Base-by-base conservation (phyloP, 2,113 vertebrate genomes). In the Pogona vitticeps region DNA sequence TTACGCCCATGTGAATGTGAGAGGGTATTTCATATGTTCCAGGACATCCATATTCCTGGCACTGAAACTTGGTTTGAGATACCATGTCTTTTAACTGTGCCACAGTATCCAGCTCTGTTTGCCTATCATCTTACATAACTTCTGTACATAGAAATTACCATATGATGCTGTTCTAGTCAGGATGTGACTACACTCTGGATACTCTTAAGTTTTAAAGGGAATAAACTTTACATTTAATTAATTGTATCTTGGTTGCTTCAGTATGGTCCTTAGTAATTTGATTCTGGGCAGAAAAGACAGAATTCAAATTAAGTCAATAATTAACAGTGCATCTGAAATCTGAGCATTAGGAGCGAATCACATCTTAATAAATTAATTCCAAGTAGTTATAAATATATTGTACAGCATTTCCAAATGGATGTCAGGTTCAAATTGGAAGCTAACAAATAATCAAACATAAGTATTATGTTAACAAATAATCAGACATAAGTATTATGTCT, bases 271-370 rank as follows among this genome's bases (percentile, higher is more conserved):
- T 65, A 46, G 63, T 75, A 83, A 33, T 84, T 26, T 76, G 40
- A 84, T 76, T 76, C 46, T 84, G 72, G 76, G 65, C 68, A 58
- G 46, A 83, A 68, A n/a, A 79, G 59, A 82, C 68, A 73, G 59
- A 84, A 71, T 84, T 84, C 72, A 84, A 65, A 65, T 84, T 84
- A 84, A 72, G 83, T 76, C 83, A 84, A 84, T 76, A 84, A 84
- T 84, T 68, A 68, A 68, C 36, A 76, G 65, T 59, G 63, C 23
- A 46, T 59, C 10, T 84, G 82, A 84, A 84, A 76, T 46, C 71
- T 84, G 72, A 84, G 38, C 82, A 76, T 12, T 76, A 28, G 46
- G 65, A 84, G 23, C 58, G 28, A 84, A 65, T 76, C 38, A 76
- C 3, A 38, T 84, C 76, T 84, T 84, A 65, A 76, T 59, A 83